Evolutionary conservation across 1,140 invertebrate genomes (phyloP).

Genomic region (Microplitis demolitor): DNA sequence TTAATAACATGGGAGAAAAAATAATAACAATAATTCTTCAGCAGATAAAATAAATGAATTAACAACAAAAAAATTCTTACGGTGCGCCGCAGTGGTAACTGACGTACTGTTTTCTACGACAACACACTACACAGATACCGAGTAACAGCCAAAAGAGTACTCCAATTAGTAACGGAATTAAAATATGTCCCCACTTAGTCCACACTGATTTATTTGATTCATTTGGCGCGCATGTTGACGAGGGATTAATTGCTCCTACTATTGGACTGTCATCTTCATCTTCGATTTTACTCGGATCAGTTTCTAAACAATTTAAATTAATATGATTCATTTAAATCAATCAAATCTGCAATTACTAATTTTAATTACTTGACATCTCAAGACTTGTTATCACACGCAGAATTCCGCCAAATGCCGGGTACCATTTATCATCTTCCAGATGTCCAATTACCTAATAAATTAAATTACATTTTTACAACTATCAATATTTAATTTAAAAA

Average conservation of each 20-base stretch:
- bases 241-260: too few species aligned
- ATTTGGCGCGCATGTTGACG: too few species aligned
- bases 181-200: constrained; percentile 36
- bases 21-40: constrained; percentile 8
- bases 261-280: too few species aligned
- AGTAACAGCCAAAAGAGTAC: constrained; percentile 44
- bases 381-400: constrained; percentile 59
- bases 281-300: neutral
- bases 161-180: constrained; percentile 40
- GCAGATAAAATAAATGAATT: neutral
- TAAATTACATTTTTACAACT: constrained; percentile 4
- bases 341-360: constrained; percentile 12
- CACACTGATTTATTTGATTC: neutral
- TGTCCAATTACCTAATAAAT: constrained; percentile 61
- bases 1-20: neutral
- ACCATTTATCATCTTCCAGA: constrained; percentile 66
- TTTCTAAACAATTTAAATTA: neutral
- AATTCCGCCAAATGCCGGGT: constrained; percentile 66
- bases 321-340: too few species aligned
- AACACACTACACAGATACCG: constrained; percentile 41
- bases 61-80: constrained; percentile 32
- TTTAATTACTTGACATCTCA: constrained; percentile 54
- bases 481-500: too few species aligned
- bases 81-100: constrained; percentile 27
- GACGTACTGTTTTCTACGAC: constrained; percentile 32